Percentiles rank a stretch among this genome's conserved stretches.
phyloP scores from a whole-genome alignment of 1,140 invertebrate genomes.

The Tenebrio molitor region DNA sequence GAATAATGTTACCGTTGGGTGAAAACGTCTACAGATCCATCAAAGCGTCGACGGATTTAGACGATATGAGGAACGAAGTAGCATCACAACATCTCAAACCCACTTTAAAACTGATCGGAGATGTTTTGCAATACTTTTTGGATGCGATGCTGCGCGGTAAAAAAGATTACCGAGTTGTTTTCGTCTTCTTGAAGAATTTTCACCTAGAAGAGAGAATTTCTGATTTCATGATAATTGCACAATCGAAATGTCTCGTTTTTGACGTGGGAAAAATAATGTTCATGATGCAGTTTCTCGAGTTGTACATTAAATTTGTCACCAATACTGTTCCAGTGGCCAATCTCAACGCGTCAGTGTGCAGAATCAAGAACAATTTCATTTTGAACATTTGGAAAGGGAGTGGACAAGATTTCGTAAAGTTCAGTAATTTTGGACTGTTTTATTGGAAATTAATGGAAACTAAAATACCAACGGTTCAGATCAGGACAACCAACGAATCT shows the following conservation, averaged over 20 bases:
- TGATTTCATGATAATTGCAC: conserved; percentile 49
- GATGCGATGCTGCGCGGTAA: conserved; percentile 39
- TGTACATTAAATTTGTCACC: background rate
- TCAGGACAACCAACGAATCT: conserved; percentile 58
- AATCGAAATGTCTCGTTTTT: conserved; percentile 50
- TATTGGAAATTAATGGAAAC: conserved; percentile 66
- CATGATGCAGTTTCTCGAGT: conserved; percentile 45
- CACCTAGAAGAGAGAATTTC: conserved; percentile 47
- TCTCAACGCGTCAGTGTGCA: background rate
- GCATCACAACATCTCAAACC: conserved; percentile 69
- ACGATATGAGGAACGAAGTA: conserved; percentile 67
- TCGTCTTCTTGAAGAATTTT: conserved; percentile 31
- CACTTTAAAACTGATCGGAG: conserved; percentile 68
- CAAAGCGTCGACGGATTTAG: conserved; percentile 67
- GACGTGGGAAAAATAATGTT: conserved; percentile 53
- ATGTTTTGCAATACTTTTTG: conserved; percentile 64
- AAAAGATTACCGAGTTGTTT: conserved; percentile 52
- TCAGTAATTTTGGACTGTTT: conserved; percentile 42
- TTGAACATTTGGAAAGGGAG: background rate
- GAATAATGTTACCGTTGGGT: conserved; percentile 42
- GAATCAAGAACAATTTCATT: conserved; percentile 3
- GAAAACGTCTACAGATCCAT: conserved; percentile 13
- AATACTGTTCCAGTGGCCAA: background rate
- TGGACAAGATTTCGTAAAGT: conserved; percentile 51
- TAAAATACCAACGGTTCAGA: conserved; percentile 19